Evolutionary conservation across 2,113 vertebrate genomes (phyloP), one percentile per base, ranked within the genome.

Genomic region (Pedetes capensis): DNA sequence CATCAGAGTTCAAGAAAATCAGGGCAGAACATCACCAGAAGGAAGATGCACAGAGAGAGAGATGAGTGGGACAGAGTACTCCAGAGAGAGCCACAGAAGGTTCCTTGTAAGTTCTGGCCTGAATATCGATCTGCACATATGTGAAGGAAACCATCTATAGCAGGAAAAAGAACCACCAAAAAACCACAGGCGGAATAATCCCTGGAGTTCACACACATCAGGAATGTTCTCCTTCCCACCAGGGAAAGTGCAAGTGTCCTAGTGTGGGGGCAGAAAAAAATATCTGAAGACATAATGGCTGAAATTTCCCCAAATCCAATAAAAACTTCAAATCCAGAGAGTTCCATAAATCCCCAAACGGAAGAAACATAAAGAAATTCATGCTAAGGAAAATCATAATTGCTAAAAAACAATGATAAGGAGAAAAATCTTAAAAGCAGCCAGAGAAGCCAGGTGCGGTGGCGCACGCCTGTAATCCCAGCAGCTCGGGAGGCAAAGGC

Each of bases 361-460:
- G 49, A 92, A 95, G 20, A 86, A 63, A 95, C 72, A 85, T 14
- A 37, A 93, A 74, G 53, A 84, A 88, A 80, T 68, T 76, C 53
- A 64, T 27, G 63, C 4, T 74, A 86, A 85, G 25, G 59, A 12
- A 83, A 2, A 42, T 13, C 44, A 71, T n/a, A 83, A 91, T 69
- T 79, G 64, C 63, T 55, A 57, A 66, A 59, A 87, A 61, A 11
- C 71, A 90, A 12, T 61, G 63, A 84, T 63, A 8, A 83, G 85
- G 34, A 69, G 68, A 72, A 74, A 88, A 72, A 55, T 74, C 27
- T 51, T 80, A 66, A 75, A 84, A 39, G n/a, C 3, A 69, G 47
- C 29, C 44, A 72, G 29, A 86, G 29, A 76, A n/a, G n/a, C n/a
- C n/a, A n/a, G n/a, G n/a, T n/a, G n/a, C n/a, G n/a, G n/a, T n/a